These are phyloP conservation scores for Lepeophtheirus nordmannii DNA, from an alignment of 2,888 invertebrate genomes.

Conservation along the genomic window DNA sequence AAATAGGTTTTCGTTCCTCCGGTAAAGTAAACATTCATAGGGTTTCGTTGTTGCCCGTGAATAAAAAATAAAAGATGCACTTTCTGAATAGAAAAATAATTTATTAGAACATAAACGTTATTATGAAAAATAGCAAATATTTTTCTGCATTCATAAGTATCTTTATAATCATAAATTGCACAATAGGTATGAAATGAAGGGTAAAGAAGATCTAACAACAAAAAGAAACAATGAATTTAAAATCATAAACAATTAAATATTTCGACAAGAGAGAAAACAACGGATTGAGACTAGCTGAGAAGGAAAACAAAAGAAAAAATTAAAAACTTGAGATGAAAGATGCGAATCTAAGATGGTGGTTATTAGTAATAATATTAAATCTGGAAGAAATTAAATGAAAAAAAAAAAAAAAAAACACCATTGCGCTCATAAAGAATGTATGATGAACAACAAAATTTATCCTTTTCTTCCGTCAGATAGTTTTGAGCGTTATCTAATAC, in stretches of 20 bases:
- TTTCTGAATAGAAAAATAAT: conserved; percentile 3
- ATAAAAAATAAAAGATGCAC: no score
- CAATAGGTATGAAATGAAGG: background rate
- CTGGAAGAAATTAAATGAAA: background rate
- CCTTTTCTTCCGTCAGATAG: no score
- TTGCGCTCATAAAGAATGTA: background rate
- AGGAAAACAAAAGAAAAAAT: background rate
- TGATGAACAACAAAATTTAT: background rate
- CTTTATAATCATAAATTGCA: conserved; percentile 1
- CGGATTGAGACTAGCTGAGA: conserved; percentile 7
- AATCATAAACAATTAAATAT: conserved; percentile 3
- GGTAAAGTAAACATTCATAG: no score
- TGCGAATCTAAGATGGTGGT: background rate
- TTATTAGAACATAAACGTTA: conserved; percentile 3
- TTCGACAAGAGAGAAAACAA: conserved; percentile 2
- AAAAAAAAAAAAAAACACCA: background rate
- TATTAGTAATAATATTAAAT: no score
- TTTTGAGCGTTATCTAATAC: conserved; percentile 48
- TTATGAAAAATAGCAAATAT: background rate
- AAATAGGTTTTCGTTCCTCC: no score
- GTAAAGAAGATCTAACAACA: conserved; percentile 6
- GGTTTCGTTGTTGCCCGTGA: no score
- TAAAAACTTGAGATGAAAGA: background rate
- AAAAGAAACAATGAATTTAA: background rate
- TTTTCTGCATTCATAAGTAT: background rate